Percentiles rank a stretch among this genome's conserved stretches.
Evolutionary conservation across 2,113 vertebrate species (phyloP).

Genomic region (Meriones unguiculatus): DNA sequence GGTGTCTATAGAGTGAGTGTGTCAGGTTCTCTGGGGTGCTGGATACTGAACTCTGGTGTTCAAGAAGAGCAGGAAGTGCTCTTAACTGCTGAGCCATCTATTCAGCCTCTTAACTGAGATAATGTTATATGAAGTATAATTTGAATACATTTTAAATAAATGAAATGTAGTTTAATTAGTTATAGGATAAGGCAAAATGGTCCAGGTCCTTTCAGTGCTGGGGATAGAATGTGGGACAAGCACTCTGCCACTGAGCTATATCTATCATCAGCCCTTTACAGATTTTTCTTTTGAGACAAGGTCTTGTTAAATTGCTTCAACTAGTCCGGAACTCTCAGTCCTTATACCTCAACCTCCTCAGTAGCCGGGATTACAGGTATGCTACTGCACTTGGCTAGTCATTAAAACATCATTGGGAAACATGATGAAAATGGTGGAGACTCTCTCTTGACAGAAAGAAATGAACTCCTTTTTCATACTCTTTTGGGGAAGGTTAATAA

Average conservation of each 20-base stretch:
- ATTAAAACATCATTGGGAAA: slow-evolving; percentile 16
- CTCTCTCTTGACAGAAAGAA: neutral
- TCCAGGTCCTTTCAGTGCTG: neutral
- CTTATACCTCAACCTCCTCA: neutral
- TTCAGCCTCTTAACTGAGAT: neutral
- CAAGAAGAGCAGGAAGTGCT: neutral
- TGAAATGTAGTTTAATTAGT: slow-evolving; percentile 57
- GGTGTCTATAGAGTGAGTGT: neutral
- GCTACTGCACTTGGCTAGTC: neutral
- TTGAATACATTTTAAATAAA: slow-evolving; percentile 60
- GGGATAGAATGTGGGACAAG: neutral
- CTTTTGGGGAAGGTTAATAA: slow-evolving; percentile 7
- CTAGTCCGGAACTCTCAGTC: neutral
- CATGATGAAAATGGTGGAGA: slow-evolving; percentile 12
- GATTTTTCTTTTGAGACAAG: neutral
- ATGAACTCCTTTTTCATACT: neutral
- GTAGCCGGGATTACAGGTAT: neutral
- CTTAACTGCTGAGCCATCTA: neutral
- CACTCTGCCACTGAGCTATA: neutral
- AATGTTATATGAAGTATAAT: slow-evolving; percentile 24
- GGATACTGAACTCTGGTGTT: neutral
- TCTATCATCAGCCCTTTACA: neutral
- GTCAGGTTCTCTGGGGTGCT: neutral
- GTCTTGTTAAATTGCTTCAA: neutral
- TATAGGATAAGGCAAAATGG: slow-evolving; percentile 2